phyloP scores from a whole-genome alignment of 2,113 vertebrate genomes.

The Theristicus caerulescens region DNA sequence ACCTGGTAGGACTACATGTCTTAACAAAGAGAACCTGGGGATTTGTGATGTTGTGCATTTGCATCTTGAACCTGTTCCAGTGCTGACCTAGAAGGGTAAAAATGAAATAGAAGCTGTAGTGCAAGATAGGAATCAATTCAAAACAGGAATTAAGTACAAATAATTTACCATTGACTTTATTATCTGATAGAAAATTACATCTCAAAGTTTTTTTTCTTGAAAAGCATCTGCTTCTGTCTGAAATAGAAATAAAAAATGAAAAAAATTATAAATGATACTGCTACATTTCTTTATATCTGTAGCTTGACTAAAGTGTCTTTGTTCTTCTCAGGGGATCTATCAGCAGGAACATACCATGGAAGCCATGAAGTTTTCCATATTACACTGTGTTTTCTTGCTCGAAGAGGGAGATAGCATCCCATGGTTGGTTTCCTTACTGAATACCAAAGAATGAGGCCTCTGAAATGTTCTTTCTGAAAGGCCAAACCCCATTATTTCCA shows the following conservation, averaged over 20 bases:
- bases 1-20: background rate
- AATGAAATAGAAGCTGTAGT: background rate
- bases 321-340: background rate
- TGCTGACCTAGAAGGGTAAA: background rate
- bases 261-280: background rate
- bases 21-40: background rate
- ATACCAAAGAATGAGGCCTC: background rate
- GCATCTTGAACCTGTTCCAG: background rate
- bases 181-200: background rate
- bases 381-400: background rate
- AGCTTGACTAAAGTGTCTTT: background rate
- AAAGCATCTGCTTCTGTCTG: background rate
- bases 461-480: background rate
- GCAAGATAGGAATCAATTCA: background rate
- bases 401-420: background rate
- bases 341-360: background rate
- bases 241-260: background rate
- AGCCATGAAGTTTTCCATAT: background rate
- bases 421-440: background rate
- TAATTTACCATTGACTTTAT: background rate
- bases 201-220: background rate
- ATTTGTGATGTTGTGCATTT: background rate
- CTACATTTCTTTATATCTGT: background rate
- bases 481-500: rapidly evolving
- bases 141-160: background rate